Conservation (phyloP, 2,797 vertebrate genomes). For the Pangasius macronema region DNA sequence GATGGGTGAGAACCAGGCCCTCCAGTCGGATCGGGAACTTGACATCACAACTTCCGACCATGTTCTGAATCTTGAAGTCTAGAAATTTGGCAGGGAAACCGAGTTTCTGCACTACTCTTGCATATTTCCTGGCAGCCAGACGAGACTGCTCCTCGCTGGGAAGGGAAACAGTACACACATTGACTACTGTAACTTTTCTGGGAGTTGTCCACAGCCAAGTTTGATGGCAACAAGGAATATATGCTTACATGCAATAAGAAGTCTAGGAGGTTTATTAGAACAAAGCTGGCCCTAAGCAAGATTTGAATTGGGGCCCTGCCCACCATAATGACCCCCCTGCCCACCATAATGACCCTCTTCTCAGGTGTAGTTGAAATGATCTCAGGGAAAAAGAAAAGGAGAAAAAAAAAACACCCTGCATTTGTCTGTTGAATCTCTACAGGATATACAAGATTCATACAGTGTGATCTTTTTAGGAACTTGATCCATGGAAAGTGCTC, state of each 20-base stretch:
- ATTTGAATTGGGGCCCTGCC: not conserved
- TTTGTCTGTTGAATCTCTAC: not conserved
- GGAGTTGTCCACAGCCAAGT: not conserved
- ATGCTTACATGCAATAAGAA: not conserved
- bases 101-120: constrained; percentile 96
- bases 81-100: constrained; percentile 98
- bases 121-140: constrained; percentile 96
- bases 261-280: not conserved
- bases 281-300: not conserved
- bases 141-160: constrained; percentile 96
- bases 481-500: not conserved
- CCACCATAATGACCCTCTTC: not conserved
- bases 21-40: constrained; percentile 98
- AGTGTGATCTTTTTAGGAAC: not conserved
- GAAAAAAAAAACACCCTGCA: not conserved
- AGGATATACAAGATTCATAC: not conserved
- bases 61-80: constrained; percentile 99
- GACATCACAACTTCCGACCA: constrained; percentile 99
- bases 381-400: not conserved
- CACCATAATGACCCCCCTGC: not conserved
- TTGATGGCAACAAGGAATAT: not conserved
- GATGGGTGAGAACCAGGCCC: constrained; percentile 95
- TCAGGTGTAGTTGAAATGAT: not conserved
- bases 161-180: constrained; percentile 32
- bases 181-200: not conserved